These are phyloP conservation scores for Atethmia centrago DNA, from an alignment of 2,888 invertebrate species.

Conservation along the genomic window DNA sequence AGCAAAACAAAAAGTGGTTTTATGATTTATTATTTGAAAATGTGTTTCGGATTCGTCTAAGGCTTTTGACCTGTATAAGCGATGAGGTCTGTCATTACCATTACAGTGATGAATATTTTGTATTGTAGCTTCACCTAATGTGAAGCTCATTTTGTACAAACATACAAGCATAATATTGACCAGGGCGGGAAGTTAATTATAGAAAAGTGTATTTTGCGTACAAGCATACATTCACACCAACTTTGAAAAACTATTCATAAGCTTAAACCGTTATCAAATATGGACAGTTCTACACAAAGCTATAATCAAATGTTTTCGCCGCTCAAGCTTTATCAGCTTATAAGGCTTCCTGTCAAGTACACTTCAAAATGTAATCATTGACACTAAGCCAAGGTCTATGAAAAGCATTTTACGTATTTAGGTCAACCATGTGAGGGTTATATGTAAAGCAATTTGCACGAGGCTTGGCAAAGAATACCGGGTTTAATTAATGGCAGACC, in stretches of 20 bases:
- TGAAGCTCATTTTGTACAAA: background rate
- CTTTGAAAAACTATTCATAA: background rate
- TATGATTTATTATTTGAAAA: background rate
- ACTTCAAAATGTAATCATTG: constrained; percentile 16
- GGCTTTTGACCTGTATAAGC: constrained; percentile 17
- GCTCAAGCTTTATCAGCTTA: constrained; percentile 20
- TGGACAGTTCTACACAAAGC: background rate
- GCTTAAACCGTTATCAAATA: background rate
- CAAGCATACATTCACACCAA: background rate
- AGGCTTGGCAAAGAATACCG: constrained; percentile 29
- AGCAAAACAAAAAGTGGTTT: too few relatives aligned
- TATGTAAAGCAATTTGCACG: constrained; percentile 33
- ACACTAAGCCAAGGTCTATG: constrained; percentile 26
- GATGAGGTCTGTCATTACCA: background rate
- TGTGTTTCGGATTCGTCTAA: constrained; percentile 2
- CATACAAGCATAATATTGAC: too few relatives aligned
- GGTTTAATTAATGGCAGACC: constrained; percentile 42
- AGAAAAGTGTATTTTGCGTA: background rate
- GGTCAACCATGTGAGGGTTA: constrained; percentile 27
- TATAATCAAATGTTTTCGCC: constrained; percentile 12
- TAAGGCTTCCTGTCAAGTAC: constrained; percentile 35
- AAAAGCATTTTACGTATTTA: constrained; percentile 32
- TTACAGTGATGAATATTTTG: background rate
- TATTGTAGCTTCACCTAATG: too few relatives aligned
- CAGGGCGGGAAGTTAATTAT: background rate